Evolutionary conservation across 2,888 invertebrate species (phyloP).

Genomic region (Synanthedon vespiformis): DNA sequence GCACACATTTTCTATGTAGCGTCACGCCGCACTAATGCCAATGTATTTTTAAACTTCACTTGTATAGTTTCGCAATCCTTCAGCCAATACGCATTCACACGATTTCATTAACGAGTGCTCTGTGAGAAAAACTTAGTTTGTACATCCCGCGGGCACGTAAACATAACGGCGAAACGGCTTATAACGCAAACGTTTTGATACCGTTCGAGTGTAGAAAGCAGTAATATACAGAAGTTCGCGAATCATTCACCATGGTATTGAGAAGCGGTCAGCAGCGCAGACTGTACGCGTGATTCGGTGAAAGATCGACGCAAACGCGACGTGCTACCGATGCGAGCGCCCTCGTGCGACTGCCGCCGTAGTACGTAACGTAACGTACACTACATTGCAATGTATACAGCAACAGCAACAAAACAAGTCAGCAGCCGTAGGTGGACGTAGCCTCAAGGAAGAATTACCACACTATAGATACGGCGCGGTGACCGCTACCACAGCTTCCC

Average conservation of each 20-base stretch:
- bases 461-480: no score
- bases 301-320: slow-evolving; percentile 12
- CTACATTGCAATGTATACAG: no score
- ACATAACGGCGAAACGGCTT: slow-evolving; percentile 48
- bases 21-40: slow-evolving; percentile 59
- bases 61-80: slow-evolving; percentile 64
- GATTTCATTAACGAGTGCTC: slow-evolving; percentile 35
- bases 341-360: slow-evolving; percentile 44
- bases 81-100: slow-evolving; percentile 48
- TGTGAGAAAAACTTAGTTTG: slow-evolving; percentile 34
- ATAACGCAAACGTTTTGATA: slow-evolving; percentile 33
- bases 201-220: slow-evolving; percentile 56
- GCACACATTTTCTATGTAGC: slow-evolving; percentile 53
- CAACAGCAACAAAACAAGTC: no score
- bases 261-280: background rate
- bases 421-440: no score
- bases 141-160: slow-evolving; percentile 37
- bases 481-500: no score
- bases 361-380: background rate
- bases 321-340: slow-evolving; percentile 47
- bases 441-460: no score
- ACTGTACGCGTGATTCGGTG: slow-evolving; percentile 5
- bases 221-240: slow-evolving; percentile 22
- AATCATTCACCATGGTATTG: background rate
- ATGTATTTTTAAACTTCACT: slow-evolving; percentile 70